Evolutionary conservation across 2,113 vertebrate species (phyloP), one percentile per base, ranked within the genome.

Genomic region (Henicopernis longicauda): DNA sequence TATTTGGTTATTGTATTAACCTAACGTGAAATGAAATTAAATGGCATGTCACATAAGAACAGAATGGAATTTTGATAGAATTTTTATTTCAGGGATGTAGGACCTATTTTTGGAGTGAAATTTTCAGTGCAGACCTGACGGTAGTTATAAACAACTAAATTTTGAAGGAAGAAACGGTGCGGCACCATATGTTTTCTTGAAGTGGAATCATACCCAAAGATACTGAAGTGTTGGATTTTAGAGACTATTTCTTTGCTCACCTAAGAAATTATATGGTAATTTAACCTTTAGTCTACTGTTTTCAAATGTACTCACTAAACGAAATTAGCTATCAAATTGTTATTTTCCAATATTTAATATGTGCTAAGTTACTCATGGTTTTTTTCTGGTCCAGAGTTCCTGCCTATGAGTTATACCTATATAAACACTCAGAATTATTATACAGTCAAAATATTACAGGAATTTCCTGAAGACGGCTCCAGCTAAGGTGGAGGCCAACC

Each of bases 391-490:
- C 23, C 38, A 71, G 55, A 74, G 45, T 22, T 94, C n/a, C 40
- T 78, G 18, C 16, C 4, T 62, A 27, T 61, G n/a, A 88, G 19
- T 86, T 83, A 65, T 78, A 77, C 27, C 27, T 92, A 34, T 78
- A 81, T 57, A 93, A 95, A 94, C n/a, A 86, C 11, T 62, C 42
- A 77, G 32, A 86, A 81, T 83, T 92, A 83, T 92, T 95, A 66
- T 23, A 38, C 50, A 81, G 31, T 67, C 47, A 84, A 73, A 97
- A 55, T 47, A 81, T 83, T 73, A 44, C 16, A 67, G 16, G 45
- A 52, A 22, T 84, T 78, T 81, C 76, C 55, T 83, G 50, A 94
- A 95, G 92, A 93, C 0, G 0, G 6, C 21, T 89, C 20, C 15
- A 89, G 38, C 29, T 90, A 81, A 81, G 10, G 14, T 50, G n/a